phyloP scores from a whole-genome alignment of 2,113 vertebrate genomes.

The Arvicanthis niloticus region DNA sequence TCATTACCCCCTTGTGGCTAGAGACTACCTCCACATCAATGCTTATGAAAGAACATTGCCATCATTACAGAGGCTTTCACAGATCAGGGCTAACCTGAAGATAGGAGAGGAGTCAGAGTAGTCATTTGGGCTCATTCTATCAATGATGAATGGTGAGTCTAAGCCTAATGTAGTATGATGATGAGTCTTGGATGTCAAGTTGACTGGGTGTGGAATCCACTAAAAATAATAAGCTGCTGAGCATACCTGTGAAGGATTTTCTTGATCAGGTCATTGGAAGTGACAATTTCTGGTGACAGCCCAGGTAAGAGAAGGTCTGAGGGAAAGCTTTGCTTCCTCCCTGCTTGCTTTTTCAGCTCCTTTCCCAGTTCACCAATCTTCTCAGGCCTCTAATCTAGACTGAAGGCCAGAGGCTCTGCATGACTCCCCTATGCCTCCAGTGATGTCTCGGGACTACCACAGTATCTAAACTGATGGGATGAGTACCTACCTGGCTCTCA shows the following conservation, averaged over 20 bases:
- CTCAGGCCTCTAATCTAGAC: background rate
- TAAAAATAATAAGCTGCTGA: background rate
- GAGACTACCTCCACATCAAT: background rate
- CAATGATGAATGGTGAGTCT: background rate
- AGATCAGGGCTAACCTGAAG: background rate
- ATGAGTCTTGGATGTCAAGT: background rate
- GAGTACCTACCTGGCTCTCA: background rate
- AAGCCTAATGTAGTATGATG: background rate
- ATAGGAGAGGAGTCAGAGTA: background rate
- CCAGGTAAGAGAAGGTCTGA: background rate
- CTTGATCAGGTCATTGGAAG: background rate
- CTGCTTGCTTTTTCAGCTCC: background rate
- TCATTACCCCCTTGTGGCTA: background rate
- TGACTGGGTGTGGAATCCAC: no score
- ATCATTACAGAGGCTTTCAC: accelerated
- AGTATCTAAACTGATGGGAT: background rate
- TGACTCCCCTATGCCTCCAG: no score
- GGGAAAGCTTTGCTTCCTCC: background rate
- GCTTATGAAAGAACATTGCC: background rate
- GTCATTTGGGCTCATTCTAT: background rate
- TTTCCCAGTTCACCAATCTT: background rate
- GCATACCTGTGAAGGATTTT: background rate
- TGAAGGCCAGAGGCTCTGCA: background rate
- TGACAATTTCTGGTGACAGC: background rate
- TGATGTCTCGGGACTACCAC: no score